These are phyloP conservation scores for Graphium colonna DNA, from an alignment of 2,888 invertebrate species.

Conservation along the genomic window DNA sequence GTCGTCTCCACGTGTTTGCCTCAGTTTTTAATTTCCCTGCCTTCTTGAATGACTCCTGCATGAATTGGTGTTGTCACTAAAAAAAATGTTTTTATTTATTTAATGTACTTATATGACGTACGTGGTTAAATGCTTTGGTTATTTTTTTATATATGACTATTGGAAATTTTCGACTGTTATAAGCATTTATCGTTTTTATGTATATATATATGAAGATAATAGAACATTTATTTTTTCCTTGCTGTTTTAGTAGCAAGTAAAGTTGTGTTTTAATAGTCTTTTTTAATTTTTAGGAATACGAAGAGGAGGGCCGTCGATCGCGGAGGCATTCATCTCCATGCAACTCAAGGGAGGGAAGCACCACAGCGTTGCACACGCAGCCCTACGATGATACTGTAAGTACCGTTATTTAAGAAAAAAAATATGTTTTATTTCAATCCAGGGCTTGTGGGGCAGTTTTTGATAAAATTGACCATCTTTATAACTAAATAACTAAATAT, in stretches of 20 bases:
- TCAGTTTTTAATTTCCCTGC: slow-evolving; percentile 17
- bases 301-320: slow-evolving; percentile 80
- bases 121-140: neutral
- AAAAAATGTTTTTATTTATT: neutral
- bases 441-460: too few species aligned
- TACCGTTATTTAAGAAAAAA: slow-evolving; percentile 26
- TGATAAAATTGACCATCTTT: too few species aligned
- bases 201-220: too few species aligned
- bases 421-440: neutral
- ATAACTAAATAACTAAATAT: too few species aligned
- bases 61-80: slow-evolving; percentile 13
- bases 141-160: neutral
- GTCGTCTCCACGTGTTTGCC: slow-evolving; percentile 14
- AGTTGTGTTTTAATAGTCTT: too few species aligned
- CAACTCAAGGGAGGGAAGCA: slow-evolving; percentile 84
- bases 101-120: neutral
- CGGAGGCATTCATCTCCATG: slow-evolving; percentile 86
- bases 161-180: too few species aligned
- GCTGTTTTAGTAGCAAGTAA: too few species aligned
- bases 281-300: slow-evolving; percentile 82
- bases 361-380: slow-evolving; percentile 80
- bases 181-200: too few species aligned
- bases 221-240: too few species aligned
- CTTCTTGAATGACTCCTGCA: slow-evolving; percentile 13
- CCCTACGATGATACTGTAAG: slow-evolving; percentile 83